Evolutionary conservation across 2,113 vertebrate species (phyloP), one percentile per base, ranked within the genome.

Genomic region (Notechis scutatus): DNA sequence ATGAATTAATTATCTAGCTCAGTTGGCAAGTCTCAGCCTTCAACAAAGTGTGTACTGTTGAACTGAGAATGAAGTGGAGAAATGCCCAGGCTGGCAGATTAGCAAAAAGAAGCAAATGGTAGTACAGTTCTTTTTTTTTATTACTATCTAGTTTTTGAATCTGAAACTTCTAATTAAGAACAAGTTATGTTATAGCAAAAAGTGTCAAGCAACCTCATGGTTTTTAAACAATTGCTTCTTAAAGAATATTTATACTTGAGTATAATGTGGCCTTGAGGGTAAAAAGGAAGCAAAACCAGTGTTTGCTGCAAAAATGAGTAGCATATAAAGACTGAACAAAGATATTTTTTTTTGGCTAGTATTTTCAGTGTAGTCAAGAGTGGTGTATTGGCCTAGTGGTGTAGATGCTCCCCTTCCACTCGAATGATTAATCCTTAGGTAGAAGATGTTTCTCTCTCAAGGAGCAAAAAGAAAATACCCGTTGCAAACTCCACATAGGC

Each of bases 1-100:
- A 92, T 94, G 45, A 64, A 94, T 88, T 29, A 94, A 95, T 56
- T 89, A 95, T 96, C 89, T 91, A 61, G 18, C 39, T 39, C 93
- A 24, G 81, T 93, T 26, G 45, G 45, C 69, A 12, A 74, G 64
- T 87, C 8, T 89, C 91, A 81, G 18, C 23, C 50, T 94, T 34
- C 15, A 95, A 85, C 95, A 95, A 91, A 93, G 4, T 59, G 50
- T 86, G 34, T 45, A 91, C 93, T 93, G 39, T 10, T 93, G 50
- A 94, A 85, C 29, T 8, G 91, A 85, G 20, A 14, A 91, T 87
- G 54, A 1, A 42, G 1, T 93, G 52, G 64, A 88, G 61, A 89
- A 94, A 93, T 86, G 89, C 89, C 87, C 39, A 96, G 55, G 42
- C 74, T 3, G 0, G 6, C 93, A 91, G 54, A 88, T 92, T 45